Base-by-base conservation (phyloP, 1,140 invertebrate genomes). In the Chymomyza costata region DNA sequence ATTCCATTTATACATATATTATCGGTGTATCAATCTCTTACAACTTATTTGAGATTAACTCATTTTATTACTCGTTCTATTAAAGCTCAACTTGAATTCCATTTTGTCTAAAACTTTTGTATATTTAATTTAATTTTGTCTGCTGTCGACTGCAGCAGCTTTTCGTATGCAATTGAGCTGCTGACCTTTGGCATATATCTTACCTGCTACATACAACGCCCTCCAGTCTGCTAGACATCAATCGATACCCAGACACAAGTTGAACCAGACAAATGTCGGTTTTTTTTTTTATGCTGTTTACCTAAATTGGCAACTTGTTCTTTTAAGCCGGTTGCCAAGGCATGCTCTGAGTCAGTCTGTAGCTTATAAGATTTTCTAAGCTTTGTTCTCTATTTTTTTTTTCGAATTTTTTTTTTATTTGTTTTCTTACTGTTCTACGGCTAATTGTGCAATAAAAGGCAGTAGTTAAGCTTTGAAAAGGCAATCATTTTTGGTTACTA, bases 111-210 rank as follows among this genome's bases (percentile, higher is more conserved):
- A n/a, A n/a, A n/a, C n/a, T n/a, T n/a, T n/a, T n/a, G n/a, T n/a
- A n/a, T n/a, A n/a, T n/a, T n/a, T n/a, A n/a, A n/a, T n/a, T n/a
- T n/a, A n/a, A n/a, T n/a, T n/a, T n/a, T n/a, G n/a, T n/a, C 15
- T 34, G 16, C 49, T 49, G 41, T 13, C 21, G 55, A 70, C 47
- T 48, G 37, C 53, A 69, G n/a, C n/a, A n/a, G n/a, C n/a, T n/a
- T n/a, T n/a, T n/a, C n/a, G n/a, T n/a, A 56, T 53, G 18, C 55
- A 58, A n/a, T n/a, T 71, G 51, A 65, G 50, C 47, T 70, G 57
- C 39, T 66, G 62, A 76, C 58, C 71, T 80, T 59, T 76, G 73
- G 44, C 67, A 80, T 80, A 71, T 54, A 80, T 66, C n/a, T n/a
- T n/a, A n/a, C n/a, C n/a, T n/a, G n/a, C 64, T 80, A 80, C 51